phyloP scores from a whole-genome alignment of 2,113 vertebrate species.

The Zosterops pallidus region DNA sequence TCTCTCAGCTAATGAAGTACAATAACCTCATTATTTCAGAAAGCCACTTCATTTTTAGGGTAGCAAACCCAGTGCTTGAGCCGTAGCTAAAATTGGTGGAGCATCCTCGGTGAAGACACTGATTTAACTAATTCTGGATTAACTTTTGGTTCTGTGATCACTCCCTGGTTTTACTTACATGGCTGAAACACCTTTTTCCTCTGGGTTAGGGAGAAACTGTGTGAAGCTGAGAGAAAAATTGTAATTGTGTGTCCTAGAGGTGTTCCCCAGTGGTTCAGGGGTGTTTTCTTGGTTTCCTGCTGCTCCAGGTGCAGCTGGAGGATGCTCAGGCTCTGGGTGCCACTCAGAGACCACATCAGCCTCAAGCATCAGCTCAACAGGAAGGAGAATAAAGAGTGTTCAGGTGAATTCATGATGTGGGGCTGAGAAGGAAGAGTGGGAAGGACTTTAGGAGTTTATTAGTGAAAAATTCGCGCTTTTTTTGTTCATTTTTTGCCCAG shows the following conservation, averaged over 20 bases:
- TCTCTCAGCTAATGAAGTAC: neutral
- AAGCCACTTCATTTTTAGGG: neutral
- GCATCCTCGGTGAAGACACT: neutral
- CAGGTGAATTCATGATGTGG: neutral
- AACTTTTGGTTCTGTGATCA: fast-evolving
- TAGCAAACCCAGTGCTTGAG: neutral
- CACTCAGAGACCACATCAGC: neutral
- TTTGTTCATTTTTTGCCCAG: no score
- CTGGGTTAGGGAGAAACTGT: neutral
- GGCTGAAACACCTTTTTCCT: neutral
- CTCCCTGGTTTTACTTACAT: fast-evolving
- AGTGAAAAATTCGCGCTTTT: neutral
- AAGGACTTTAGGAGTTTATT: neutral
- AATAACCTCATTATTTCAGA: neutral
- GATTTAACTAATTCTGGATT: neutral
- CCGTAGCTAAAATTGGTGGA: neutral
- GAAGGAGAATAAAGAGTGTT: neutral
- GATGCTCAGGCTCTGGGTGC: neutral
- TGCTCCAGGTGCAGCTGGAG: neutral
- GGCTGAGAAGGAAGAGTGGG: neutral
- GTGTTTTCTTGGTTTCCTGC: neutral
- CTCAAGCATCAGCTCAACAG: neutral
- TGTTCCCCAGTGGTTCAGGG: neutral
- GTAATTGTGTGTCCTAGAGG: fast-evolving
- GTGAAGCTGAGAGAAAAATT: neutral